phyloP scores from a whole-genome alignment of 2,888 invertebrate genomes.

The Rhogogaster chlorosoma region DNA sequence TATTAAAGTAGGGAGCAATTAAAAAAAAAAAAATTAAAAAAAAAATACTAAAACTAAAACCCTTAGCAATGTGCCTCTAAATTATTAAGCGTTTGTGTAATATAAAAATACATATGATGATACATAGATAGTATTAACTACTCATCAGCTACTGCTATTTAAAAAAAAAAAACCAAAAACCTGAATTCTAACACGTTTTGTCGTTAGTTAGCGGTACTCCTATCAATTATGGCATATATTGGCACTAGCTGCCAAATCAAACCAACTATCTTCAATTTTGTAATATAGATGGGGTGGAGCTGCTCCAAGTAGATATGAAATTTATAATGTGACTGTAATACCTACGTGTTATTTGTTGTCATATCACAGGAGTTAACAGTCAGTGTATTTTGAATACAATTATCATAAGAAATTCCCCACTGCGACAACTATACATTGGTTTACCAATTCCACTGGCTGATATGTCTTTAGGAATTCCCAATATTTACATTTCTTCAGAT shows the following conservation, averaged over 20 bases:
- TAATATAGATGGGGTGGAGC: slow-evolving; percentile 62
- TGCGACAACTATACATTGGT: neutral
- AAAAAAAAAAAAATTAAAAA: slow-evolving; percentile 68
- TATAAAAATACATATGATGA: slow-evolving; percentile 67
- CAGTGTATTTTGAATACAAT: slow-evolving; percentile 31
- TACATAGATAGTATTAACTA: slow-evolving; percentile 55
- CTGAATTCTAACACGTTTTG: slow-evolving; percentile 68
- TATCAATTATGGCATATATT: slow-evolving; percentile 61
- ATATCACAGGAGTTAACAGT: neutral
- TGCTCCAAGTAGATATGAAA: slow-evolving; percentile 4
- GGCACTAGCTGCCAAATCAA: slow-evolving; percentile 68
- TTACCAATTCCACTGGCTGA: neutral
- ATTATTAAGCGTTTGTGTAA: slow-evolving; percentile 75
- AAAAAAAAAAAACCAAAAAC: slow-evolving; percentile 53
- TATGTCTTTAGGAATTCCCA: neutral
- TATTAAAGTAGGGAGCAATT: slow-evolving; percentile 71
- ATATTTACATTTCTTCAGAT: slow-evolving; percentile 11
- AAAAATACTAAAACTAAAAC: slow-evolving; percentile 70
- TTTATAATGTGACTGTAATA: slow-evolving; percentile 55
- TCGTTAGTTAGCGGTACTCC: slow-evolving; percentile 60
- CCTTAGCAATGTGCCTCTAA: slow-evolving; percentile 77
- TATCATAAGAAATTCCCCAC: slow-evolving; percentile 7
- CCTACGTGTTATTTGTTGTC: neutral
- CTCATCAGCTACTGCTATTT: slow-evolving; percentile 23
- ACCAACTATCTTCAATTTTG: slow-evolving; percentile 70